These are phyloP conservation scores for Physeter macrocephalus DNA, from an alignment of 2,113 vertebrate genomes.

Conservation along the genomic window DNA sequence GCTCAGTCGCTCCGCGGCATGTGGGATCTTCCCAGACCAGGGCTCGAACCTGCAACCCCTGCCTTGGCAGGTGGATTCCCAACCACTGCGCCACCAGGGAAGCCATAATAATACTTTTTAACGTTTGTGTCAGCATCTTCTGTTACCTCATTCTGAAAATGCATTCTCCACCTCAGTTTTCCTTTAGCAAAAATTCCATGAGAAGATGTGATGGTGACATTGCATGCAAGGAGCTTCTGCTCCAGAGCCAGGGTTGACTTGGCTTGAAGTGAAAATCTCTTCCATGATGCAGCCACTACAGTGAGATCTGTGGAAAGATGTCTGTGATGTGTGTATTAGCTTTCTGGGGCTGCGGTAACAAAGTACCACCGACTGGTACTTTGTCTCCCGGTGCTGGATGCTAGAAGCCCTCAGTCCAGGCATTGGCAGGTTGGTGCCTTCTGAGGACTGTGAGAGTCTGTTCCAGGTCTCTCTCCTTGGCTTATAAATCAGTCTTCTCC, in stretches of 20 bases:
- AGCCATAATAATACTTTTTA: not conserved
- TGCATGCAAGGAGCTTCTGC: not conserved
- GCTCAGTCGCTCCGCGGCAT: too few species aligned
- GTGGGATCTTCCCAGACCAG: too few species aligned
- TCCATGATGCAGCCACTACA: not conserved
- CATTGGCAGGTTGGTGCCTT: not conserved
- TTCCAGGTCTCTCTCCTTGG: not conserved
- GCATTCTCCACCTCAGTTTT: not conserved
- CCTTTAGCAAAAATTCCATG: not conserved
- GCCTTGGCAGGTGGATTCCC: too few species aligned
- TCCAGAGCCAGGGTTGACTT: not conserved
- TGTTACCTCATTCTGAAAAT: not conserved
- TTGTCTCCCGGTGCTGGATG: not conserved
- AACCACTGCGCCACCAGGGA: too few species aligned
- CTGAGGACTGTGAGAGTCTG: not conserved
- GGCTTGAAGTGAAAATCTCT: not conserved
- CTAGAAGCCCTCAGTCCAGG: not conserved
- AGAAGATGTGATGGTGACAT: not conserved
- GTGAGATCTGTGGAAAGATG: not conserved
- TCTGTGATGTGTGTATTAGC: fast-evolving
- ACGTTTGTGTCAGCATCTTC: not conserved
- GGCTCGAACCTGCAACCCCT: too few species aligned
- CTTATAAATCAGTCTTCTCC: not conserved
- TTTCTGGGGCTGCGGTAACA: not conserved
- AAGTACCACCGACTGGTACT: not conserved